Conservation (phyloP, 2,113 vertebrate species). For the Jacana jacana region DNA sequence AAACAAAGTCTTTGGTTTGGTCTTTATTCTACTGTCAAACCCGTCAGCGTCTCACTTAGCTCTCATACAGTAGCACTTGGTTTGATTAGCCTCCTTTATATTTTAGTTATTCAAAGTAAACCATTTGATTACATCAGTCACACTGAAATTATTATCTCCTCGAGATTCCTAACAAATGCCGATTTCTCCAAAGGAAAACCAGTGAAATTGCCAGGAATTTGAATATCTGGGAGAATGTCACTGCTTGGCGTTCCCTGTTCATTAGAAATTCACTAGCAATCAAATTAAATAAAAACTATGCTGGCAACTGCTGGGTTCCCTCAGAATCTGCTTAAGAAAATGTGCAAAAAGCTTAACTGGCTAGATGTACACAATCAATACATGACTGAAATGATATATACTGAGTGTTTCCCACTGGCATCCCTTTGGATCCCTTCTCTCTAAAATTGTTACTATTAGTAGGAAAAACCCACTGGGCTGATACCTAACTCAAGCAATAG, state of each 20-base stretch:
- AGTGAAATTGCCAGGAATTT: background rate
- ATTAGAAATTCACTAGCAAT: background rate
- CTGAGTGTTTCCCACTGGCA: background rate
- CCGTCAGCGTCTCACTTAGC: background rate
- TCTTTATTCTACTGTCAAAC: constrained; percentile 14
- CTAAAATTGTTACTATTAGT: background rate
- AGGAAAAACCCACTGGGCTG: background rate
- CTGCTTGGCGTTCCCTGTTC: background rate
- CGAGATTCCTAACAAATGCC: background rate
- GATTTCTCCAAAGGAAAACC: background rate
- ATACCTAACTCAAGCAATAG: background rate
- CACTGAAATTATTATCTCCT: constrained; percentile 27
- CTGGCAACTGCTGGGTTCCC: background rate
- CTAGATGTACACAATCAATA: background rate
- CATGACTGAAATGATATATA: background rate
- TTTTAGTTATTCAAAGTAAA: constrained; percentile 1
- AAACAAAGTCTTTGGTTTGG: background rate
- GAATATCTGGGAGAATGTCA: background rate
- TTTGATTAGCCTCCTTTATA: constrained; percentile 10
- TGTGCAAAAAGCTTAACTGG: background rate
- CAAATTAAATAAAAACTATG: background rate
- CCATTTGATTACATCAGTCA: background rate
- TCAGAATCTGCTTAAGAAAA: constrained; percentile 11
- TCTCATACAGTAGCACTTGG: background rate
- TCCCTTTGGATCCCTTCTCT: background rate